Evolutionary conservation across 2,888 invertebrate species (phyloP).

Genomic region (Chymomyza fuscimana): DNA sequence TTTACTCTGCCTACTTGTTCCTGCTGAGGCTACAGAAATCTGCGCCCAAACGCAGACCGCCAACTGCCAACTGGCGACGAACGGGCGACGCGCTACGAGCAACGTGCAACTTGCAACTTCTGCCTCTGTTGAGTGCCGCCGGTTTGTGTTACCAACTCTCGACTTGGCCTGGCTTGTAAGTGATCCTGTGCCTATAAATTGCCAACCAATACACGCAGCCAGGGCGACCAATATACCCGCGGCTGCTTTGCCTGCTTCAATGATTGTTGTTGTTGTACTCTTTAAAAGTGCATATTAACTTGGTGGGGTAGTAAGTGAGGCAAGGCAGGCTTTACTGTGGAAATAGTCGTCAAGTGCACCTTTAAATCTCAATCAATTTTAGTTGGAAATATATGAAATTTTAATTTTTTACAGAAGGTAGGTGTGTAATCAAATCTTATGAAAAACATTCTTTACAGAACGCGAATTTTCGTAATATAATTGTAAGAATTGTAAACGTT

Average conservation of each 20-base stretch:
- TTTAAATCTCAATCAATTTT: too few species aligned
- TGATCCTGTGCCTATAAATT: slow-evolving; percentile 71
- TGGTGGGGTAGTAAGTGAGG: background rate
- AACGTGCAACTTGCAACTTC: background rate
- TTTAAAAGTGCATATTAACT: background rate
- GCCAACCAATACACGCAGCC: slow-evolving; percentile 58
- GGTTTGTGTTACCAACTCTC: slow-evolving; percentile 69
- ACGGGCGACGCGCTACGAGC: background rate
- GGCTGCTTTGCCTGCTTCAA: slow-evolving; percentile 53
- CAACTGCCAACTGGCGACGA: slow-evolving; percentile 49
- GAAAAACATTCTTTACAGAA: too few species aligned
- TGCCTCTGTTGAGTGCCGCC: slow-evolving; percentile 44
- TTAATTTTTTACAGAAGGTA: too few species aligned
- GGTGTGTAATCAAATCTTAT: too few species aligned
- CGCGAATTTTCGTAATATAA: too few species aligned
- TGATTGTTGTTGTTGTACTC: background rate
- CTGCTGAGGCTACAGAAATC: slow-evolving; percentile 41
- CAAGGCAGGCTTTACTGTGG: background rate
- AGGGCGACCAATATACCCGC: slow-evolving; percentile 53
- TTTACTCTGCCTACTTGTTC: slow-evolving; percentile 20
- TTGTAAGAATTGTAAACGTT: too few species aligned
- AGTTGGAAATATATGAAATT: too few species aligned
- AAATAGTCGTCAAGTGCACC: background rate
- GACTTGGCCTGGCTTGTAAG: slow-evolving; percentile 59
- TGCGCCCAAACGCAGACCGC: slow-evolving; percentile 35